Percentiles rank a stretch among this genome's conserved stretches.
Evolutionary conservation across 2,888 invertebrate species (phyloP).

Genomic region (Alsophila aescularia): DNA sequence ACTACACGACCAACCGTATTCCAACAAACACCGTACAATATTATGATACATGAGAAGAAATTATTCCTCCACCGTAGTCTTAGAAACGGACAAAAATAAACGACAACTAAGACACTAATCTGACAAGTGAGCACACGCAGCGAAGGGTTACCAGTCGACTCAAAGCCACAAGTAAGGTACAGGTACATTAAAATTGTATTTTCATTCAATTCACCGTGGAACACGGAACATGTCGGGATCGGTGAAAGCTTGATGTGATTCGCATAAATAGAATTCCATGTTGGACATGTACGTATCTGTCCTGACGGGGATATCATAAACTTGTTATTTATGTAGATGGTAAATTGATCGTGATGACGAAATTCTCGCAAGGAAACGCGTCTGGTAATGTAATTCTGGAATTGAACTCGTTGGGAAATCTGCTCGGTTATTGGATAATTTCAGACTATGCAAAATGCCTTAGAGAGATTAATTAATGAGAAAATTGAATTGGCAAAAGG

Average conservation of each 20-base stretch:
- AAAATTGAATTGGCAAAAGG: no score
- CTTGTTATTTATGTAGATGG: constrained; percentile 45
- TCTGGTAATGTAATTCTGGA: neutral
- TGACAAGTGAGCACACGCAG: constrained; percentile 33
- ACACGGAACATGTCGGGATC: constrained; percentile 56
- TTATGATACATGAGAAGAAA: constrained; percentile 22
- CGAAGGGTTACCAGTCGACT: constrained; percentile 24
- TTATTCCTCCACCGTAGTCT: constrained; percentile 7
- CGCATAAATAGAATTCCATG: constrained; percentile 70
- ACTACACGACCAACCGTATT: neutral
- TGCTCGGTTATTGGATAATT: neutral
- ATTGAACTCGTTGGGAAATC: neutral
- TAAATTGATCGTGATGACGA: constrained; percentile 41
- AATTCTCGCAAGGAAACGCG: constrained; percentile 17
- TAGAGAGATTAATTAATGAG: no score
- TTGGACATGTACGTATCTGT: constrained; percentile 49
- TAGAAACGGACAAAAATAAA: constrained; percentile 21
- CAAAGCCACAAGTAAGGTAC: constrained; percentile 4
- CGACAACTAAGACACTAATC: constrained; percentile 25
- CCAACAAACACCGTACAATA: constrained; percentile 5
- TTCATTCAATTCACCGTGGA: constrained; percentile 54
- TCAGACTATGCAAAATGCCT: neutral
- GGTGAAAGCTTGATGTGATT: constrained; percentile 67
- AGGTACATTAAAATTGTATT: constrained; percentile 52
- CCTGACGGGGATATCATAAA: constrained; percentile 42